Percentiles rank a stretch among this genome's conserved stretches.
These are phyloP conservation scores for Chrysopilus asiliformis DNA, from an alignment of 2,888 invertebrate genomes.

Conservation along the genomic window DNA sequence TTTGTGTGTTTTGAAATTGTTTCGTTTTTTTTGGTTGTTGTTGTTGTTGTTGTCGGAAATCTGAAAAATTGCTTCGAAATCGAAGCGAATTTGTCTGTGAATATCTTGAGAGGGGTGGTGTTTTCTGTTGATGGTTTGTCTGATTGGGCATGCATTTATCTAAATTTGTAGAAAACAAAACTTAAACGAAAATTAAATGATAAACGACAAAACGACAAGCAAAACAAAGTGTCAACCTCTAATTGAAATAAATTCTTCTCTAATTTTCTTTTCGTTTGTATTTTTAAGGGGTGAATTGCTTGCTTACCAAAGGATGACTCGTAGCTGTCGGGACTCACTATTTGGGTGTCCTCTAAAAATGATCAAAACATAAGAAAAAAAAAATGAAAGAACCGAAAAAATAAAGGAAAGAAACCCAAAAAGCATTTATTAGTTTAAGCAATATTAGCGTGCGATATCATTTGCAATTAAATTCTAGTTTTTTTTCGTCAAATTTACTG, in stretches of 20 bases:
- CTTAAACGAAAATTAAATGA: slow-evolving; percentile 3
- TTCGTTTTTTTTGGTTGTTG: no score
- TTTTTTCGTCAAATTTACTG: neutral
- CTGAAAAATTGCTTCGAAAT: no score
- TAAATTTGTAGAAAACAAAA: neutral
- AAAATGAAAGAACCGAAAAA: neutral
- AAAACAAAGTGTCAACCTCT: slow-evolving; percentile 10
- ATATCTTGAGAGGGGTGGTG: no score
- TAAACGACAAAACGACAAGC: slow-evolving; percentile 4
- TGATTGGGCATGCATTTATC: no score
- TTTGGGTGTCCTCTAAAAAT: slow-evolving; percentile 32
- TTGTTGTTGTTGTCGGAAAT: no score
- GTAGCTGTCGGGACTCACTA: slow-evolving; percentile 32
- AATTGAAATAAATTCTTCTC: slow-evolving; percentile 13
- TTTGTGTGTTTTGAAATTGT: no score
- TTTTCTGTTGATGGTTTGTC: no score
- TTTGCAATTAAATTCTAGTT: neutral
- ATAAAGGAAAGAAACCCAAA: no score
- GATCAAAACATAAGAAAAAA: neutral
- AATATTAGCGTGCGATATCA: neutral
- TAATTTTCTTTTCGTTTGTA: no score
- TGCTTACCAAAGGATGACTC: slow-evolving; percentile 29
- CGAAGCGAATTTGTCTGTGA: no score
- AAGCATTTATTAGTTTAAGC: neutral
- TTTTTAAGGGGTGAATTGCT: no score